These are phyloP conservation scores for Cladopsammia gracilis DNA, from an alignment of 64 coral and sea anemone genomes.

Conservation along the genomic window DNA sequence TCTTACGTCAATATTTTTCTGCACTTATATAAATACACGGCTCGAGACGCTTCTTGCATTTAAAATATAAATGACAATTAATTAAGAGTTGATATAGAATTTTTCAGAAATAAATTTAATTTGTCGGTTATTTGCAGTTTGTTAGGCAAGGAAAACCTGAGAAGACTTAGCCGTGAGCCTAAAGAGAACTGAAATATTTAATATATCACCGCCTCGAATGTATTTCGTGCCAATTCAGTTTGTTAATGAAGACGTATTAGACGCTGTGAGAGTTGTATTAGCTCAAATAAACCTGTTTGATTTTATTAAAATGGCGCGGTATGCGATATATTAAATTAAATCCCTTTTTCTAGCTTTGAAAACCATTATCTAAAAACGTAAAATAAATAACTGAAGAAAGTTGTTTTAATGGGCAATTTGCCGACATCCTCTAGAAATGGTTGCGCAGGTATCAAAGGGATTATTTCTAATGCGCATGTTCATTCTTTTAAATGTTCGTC, in stretches of 20 bases:
- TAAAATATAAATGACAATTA: not conserved
- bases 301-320: not conserved
- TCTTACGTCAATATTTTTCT: slow-evolving; percentile 23
- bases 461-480: not conserved
- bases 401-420: slow-evolving; percentile 34
- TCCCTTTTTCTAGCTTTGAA: not conserved
- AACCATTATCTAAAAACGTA: not conserved
- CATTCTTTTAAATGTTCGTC: not conserved
- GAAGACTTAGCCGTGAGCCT: not conserved
- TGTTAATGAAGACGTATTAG: not conserved
- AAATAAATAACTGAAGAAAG: not conserved
- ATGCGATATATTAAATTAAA: not conserved
- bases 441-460: not conserved
- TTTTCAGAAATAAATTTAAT: slow-evolving; percentile 2
- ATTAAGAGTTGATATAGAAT: not conserved
- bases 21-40: not conserved
- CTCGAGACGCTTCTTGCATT: not conserved
- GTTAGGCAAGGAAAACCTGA: not conserved
- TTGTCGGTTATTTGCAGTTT: slow-evolving; percentile 1
- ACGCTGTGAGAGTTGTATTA: not conserved
- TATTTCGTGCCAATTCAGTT: slow-evolving; percentile 8
- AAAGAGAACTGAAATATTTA: not conserved
- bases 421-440: not conserved
- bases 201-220: not conserved
- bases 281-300: not conserved